Base-by-base conservation (phyloP, 2,888 invertebrate species). In the Phytoseiulus persimilis region DNA sequence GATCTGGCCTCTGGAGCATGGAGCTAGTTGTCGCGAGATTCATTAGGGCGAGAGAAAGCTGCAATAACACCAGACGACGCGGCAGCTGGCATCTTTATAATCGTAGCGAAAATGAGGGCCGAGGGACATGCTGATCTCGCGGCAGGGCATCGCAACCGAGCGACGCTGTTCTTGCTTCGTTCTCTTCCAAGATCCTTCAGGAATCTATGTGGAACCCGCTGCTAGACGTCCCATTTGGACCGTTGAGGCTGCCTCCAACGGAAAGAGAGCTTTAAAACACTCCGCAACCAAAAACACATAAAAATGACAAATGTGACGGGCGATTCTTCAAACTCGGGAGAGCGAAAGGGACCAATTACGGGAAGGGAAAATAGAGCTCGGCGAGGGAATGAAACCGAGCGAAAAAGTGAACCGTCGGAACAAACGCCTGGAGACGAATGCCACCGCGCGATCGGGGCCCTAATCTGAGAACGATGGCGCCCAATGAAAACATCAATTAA, bases 261-360 rank as follows among this genome's bases (percentile, higher is more conserved):
- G 23, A 65, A 65, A 65, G 65, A 65, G 65, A 65, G 65, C 65
- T 65, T 65, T 65, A 65, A 65, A 65, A 65, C 65, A 65, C 65
- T 65, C 65, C 18, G 65, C 65, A 28, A 65, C 65, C 65, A 28
- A 65, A 65, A 65, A 65, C 65, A 65, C 65, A 65, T 65, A 65
- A 65, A 65, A 65, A 65, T 65, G 65, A 65, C 65, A 65, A 65
- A 65, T 65, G 65, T 65, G 65, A 65, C 65, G 65, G 65, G 65
- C 5, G 65, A 65, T 65, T 65, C 65, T 65, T 65, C 65, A 65
- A 65, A 2, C 18, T 23, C 9, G 46, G 9, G 9, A 46, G 46
- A 46, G 46, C 46, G 46, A 46, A 14, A 65, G 65, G 65, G 65
- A 65, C 65, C 65, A 65, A 65, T 65, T 65, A 65, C 65, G 28